A percentile compares a stretch with the other conserved stretches of the same genome.
These are phyloP conservation scores for Macrobrachium rosenbergii DNA, from an alignment of 1,140 invertebrate species.

Conservation along the genomic window DNA sequence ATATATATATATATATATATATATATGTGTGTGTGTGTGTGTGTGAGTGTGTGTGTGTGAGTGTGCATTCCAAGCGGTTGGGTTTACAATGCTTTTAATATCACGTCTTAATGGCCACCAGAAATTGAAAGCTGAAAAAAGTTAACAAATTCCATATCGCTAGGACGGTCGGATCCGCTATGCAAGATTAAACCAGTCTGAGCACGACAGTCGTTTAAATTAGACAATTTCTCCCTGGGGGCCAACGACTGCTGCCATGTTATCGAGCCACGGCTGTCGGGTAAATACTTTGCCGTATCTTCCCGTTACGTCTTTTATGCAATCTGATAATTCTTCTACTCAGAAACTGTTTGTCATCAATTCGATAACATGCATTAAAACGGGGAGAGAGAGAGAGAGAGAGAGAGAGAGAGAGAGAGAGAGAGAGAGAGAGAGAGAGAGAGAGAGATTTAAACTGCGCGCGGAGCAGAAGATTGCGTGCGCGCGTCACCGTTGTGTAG, in stretches of 20 bases:
- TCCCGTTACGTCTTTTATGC: too few species aligned
- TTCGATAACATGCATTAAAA: not conserved
- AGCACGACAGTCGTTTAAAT: too few species aligned
- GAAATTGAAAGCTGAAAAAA: not conserved
- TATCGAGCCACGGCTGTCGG: too few species aligned
- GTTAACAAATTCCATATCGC: not conserved
- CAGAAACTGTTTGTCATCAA: not conserved
- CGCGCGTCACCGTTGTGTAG: not conserved
- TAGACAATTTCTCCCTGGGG: too few species aligned
- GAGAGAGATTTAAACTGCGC: not conserved
- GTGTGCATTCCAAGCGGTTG: not conserved
- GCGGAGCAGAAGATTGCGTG: not conserved
- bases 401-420: slow-evolving; percentile 3
- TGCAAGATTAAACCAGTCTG: not conserved
- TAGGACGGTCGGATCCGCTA: not conserved
- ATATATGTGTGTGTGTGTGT: not conserved
- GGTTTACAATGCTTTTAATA: not conserved
- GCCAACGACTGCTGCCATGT: too few species aligned
- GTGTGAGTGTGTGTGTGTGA: slow-evolving; percentile 8
- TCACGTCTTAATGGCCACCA: not conserved
- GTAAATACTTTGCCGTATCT: too few species aligned
- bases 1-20: not conserved
- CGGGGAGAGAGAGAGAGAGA: not conserved
- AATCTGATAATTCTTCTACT: not conserved
- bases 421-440: slow-evolving; percentile 19